phyloP scores from a whole-genome alignment of 2,113 vertebrate genomes.

The Oenanthe oenanthe region DNA sequence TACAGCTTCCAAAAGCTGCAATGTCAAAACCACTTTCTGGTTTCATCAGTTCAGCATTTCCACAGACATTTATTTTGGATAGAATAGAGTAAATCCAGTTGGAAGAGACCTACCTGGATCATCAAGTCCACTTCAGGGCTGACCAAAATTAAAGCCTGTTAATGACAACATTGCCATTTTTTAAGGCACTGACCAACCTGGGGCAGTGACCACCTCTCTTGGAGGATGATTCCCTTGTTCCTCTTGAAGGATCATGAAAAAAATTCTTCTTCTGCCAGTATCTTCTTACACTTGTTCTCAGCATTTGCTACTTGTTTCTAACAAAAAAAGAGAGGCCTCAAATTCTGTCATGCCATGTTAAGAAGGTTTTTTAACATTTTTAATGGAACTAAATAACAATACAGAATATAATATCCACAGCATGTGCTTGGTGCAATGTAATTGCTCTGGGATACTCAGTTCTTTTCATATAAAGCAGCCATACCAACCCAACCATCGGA shows the following conservation, averaged over 20 bases:
- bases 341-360: neutral
- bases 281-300: neutral
- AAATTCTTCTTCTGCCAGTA: neutral
- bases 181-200: neutral
- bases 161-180: neutral
- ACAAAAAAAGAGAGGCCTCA: neutral
- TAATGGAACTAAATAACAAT: constrained; percentile 36
- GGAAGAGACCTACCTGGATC: neutral
- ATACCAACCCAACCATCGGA: neutral
- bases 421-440: constrained; percentile 14
- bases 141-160: neutral
- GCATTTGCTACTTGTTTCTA: neutral
- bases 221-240: neutral
- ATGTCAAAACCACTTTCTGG: neutral
- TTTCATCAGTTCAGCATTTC: neutral
- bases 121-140: neutral
- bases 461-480: constrained; percentile 28
- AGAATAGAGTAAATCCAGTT: neutral
- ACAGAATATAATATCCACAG: constrained; percentile 13
- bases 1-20: neutral
- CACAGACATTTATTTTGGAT: neutral
- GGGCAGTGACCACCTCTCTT: neutral
- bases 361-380: constrained; percentile 8
- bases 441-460: constrained; percentile 56
- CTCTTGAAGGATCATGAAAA: neutral